A percentile compares a stretch with the other conserved stretches of the same genome.
Conservation (phyloP, 2,797 vertebrate species). For the Tamandua tetradactyla region DNA sequence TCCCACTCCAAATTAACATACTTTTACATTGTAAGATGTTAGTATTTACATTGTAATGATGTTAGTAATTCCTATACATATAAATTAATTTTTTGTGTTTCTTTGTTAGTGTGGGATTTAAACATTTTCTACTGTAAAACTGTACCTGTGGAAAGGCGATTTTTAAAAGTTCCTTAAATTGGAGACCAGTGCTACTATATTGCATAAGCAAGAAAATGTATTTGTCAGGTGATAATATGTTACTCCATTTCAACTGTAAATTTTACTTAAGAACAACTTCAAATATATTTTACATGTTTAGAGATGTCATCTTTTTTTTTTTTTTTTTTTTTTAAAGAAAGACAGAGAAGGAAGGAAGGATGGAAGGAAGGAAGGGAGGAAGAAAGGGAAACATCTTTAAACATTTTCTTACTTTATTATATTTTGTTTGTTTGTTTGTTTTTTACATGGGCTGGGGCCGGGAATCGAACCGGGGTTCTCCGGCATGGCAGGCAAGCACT, state of each 20-base stretch:
- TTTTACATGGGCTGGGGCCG: no score
- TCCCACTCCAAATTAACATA: not conserved
- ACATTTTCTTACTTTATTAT: no score
- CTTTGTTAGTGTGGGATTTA: not conserved
- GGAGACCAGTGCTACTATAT: not conserved
- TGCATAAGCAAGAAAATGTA: not conserved
- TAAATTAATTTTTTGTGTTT: not conserved
- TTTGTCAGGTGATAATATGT: not conserved
- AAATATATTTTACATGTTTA: not conserved
- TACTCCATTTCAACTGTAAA: not conserved
- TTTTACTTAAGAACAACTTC: not conserved
- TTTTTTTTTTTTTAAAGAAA: no score
- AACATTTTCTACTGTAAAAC: not conserved
- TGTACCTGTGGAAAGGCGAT: not conserved
- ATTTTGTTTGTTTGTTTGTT: no score
- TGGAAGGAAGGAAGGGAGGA: no score
- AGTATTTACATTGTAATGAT: not conserved
- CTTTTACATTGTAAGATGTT: not conserved
- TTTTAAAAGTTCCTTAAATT: not conserved
- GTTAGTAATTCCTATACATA: not conserved
- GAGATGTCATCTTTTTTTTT: not conserved
- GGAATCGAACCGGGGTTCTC: no score
- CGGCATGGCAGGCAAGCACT: no score
- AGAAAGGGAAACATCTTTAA: no score
- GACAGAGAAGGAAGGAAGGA: no score